These are phyloP conservation scores for Andrena chrysosceles DNA, from an alignment of 2,888 invertebrate genomes.

Conservation along the genomic window DNA sequence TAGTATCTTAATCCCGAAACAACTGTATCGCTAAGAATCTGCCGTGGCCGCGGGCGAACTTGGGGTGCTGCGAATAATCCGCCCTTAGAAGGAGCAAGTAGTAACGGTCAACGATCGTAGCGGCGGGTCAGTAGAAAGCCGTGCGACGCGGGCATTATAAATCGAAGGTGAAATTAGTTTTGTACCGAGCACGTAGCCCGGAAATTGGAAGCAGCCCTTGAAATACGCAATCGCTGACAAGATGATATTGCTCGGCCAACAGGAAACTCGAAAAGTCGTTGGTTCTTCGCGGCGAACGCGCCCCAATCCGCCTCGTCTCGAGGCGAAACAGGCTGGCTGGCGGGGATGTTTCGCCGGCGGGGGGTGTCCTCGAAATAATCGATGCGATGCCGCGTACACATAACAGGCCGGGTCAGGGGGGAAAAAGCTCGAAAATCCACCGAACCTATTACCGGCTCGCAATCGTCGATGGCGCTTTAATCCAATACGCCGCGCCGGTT, in stretches of 20 bases:
- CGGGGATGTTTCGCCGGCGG: neutral
- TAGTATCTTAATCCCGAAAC: neutral
- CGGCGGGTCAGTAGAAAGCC: neutral
- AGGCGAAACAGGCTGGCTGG: too few species aligned
- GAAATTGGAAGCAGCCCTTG: slow-evolving; percentile 31
- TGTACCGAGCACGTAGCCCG: slow-evolving; percentile 25
- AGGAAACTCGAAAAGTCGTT: slow-evolving; percentile 21
- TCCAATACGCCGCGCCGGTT: slow-evolving; percentile 25
- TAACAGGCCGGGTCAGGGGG: neutral
- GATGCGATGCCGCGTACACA: neutral
- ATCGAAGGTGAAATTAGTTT: slow-evolving; percentile 45
- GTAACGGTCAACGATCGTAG: slow-evolving; percentile 18
- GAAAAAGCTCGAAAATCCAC: neutral
- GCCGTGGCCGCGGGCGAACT: neutral
- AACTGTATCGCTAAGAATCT: neutral
- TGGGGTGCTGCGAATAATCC: slow-evolving; percentile 20
- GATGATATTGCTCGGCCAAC: slow-evolving; percentile 24
- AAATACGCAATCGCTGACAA: slow-evolving; percentile 48
- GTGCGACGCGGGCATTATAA: slow-evolving; percentile 19
- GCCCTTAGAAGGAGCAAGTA: slow-evolving; percentile 2
- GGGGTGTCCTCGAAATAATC: slow-evolving; percentile 27
- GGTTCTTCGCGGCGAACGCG: slow-evolving; percentile 4
- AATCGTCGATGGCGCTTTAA: slow-evolving; percentile 50
- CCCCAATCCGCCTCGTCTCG: neutral
- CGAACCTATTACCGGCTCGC: slow-evolving; percentile 9